Evolutionary conservation across 2,888 invertebrate genomes (phyloP), one percentile per base, ranked within the genome.

Genomic region (Microplitis manilae): DNA sequence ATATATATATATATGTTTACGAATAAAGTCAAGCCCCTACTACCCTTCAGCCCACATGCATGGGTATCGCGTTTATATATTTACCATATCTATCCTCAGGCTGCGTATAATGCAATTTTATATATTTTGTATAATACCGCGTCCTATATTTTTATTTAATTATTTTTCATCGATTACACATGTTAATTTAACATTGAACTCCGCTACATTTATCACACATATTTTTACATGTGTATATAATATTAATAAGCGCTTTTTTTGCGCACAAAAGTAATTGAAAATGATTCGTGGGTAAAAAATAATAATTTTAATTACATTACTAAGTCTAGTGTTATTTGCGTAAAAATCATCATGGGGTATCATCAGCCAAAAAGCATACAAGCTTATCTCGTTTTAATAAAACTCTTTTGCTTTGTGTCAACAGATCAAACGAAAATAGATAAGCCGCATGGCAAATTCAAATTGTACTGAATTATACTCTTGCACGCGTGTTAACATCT

Each of bases 401-500:
- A 67, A 72, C 41, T 62, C 74, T 70, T 30, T 71, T 76, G 67
- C 72, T 61, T 72, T 70, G 76, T 69, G 76, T 69, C 61, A 62
- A 68, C 76, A 83, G 84, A 86, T 86, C 85, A 85, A 84, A 85
- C 83, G 85, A 76, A 69, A 76, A 80, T 50, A 30, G 64, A 73
- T 67, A 60, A n/a, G 38, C 62, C 75, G 71, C 65, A 72, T 65
- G 74, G 68, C 73, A 64, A 68, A 77, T 74, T 72, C 68, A 38
- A 65, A 50, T 30, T 72, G 30, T 20, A 67, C 6, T 41, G 50
- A 73, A 73, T 67, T 73, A 73, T 50, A 65, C 38, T 73, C 8
- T n/a, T 67, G 61, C 62, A 68, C 17, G 62, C 70, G 60, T 61
- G 17, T 30, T 65, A 67, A 41, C 15, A 50, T 64, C 15, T 76